phyloP scores from a whole-genome alignment of 2,797 vertebrate species.

The Mus spretus region DNA sequence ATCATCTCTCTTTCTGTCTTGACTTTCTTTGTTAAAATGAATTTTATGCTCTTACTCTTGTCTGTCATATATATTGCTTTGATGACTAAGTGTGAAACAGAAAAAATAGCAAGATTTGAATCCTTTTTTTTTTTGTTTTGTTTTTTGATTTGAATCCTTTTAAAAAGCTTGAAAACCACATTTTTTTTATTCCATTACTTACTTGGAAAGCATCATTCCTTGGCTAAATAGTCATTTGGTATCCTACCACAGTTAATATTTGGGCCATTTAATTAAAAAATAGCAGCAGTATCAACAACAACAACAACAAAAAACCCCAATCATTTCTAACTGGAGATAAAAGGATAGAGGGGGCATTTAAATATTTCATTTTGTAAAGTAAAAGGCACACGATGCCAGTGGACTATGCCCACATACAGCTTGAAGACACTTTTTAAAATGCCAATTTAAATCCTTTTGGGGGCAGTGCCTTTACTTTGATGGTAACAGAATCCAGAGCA shows the following conservation, averaged over 20 bases:
- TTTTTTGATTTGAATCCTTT: slow-evolving; percentile 29
- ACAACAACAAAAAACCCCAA: background rate
- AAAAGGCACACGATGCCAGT: background rate
- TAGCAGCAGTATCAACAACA: background rate
- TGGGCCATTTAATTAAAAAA: background rate
- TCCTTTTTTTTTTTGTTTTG: no score
- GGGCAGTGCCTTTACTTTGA: slow-evolving; percentile 27
- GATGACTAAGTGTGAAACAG: slow-evolving; percentile 50
- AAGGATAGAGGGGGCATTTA: background rate
- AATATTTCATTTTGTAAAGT: background rate
- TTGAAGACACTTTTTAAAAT: slow-evolving; percentile 60
- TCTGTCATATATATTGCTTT: slow-evolving; percentile 48
- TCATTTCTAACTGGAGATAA: background rate
- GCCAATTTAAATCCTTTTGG: background rate
- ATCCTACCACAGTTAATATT: background rate
- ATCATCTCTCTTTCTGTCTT: background rate
- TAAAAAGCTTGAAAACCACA: slow-evolving; percentile 43
- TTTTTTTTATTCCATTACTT: slow-evolving; percentile 22
- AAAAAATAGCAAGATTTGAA: slow-evolving; percentile 49
- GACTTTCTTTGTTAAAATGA: slow-evolving; percentile 24
- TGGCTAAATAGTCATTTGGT: background rate
- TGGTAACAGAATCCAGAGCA: background rate
- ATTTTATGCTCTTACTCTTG: background rate
- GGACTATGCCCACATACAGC: background rate
- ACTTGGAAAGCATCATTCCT: background rate